Evolutionary conservation across 2,797 vertebrate species (phyloP), one percentile per base, ranked within the genome.

Genomic region (Hemibagrus guttatus): DNA sequence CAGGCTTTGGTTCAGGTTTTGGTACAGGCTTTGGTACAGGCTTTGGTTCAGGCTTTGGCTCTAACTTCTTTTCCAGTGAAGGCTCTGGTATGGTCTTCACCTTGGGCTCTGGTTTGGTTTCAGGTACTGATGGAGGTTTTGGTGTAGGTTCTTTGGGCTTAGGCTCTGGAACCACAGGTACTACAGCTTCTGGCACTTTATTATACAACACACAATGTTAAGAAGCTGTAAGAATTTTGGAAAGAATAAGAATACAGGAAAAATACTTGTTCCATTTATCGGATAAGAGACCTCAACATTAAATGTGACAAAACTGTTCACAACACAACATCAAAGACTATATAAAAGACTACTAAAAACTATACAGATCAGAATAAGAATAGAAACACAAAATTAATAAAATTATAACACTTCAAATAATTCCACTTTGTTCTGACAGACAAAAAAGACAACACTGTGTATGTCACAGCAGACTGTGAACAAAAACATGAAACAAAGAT

Each of bases 201-300:
- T 96, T 90, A 95, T 92, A 91, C 86, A 94, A 94, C 91, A 96
- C 79, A 96, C 89, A 96, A 92, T 82, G 59, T 63, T 72, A 68
- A 83, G 28, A 69, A 69, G 59, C 46, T 68, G 63, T 82, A 82
- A 83, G 46, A 54, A 28, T 68, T 68, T 69, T 54, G 49, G 6
- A 56, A 83, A 64, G 26, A 35, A 69, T 31, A 2, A 31, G 66
- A 12, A 54, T 54, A 68, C n/a, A 68, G 17, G 35, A 5, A 54
- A 52, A 19, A 28, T 3, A 63, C 7, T n/a, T 2, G 12, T 26
- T 46, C 35, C 42, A n/a, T n/a, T 69, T 19, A 69, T 56, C 28
- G 69, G 46, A 35, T 52, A 68, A 35, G 49, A 49, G 59, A 82
- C 63, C 35, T 31, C 3, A 1, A 82, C n/a, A 31, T 14, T 5